Conservation (phyloP, 2,113 vertebrate genomes). For the Passerina amoena region DNA sequence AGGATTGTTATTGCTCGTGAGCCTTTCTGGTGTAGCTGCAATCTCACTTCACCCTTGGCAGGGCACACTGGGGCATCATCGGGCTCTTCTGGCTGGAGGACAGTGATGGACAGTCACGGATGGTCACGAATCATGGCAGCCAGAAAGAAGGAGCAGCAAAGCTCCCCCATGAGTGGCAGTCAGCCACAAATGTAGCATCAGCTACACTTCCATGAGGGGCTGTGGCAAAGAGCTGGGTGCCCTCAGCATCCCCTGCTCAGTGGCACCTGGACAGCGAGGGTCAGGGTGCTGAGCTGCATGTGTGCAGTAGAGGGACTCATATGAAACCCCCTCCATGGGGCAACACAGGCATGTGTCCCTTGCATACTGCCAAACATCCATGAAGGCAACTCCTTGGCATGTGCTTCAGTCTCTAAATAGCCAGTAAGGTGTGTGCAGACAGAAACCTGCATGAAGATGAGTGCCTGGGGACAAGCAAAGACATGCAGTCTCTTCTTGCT, state of each 20-base stretch:
- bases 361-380: not conserved
- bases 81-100: not conserved
- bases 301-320: not conserved
- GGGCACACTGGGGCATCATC: accelerated
- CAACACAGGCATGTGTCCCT: not conserved
- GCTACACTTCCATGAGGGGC: accelerated
- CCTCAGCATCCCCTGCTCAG: not conserved
- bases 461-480: not conserved
- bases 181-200: not conserved
- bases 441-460: not conserved
- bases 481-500: not conserved
- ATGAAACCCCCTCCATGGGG: not conserved
- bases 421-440: not conserved
- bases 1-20: not conserved
- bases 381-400: too few relatives aligned
- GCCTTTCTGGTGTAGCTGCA: not conserved
- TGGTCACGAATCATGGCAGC: accelerated
- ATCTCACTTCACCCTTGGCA: too few relatives aligned
- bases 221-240: not conserved
- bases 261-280: accelerated
- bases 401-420: not conserved
- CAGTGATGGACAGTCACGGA: accelerated
- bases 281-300: accelerated
- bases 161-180: accelerated
- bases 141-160: accelerated